Evolutionary conservation across 2,888 invertebrate species (phyloP).

Genomic region (Xestia c-nigrum): DNA sequence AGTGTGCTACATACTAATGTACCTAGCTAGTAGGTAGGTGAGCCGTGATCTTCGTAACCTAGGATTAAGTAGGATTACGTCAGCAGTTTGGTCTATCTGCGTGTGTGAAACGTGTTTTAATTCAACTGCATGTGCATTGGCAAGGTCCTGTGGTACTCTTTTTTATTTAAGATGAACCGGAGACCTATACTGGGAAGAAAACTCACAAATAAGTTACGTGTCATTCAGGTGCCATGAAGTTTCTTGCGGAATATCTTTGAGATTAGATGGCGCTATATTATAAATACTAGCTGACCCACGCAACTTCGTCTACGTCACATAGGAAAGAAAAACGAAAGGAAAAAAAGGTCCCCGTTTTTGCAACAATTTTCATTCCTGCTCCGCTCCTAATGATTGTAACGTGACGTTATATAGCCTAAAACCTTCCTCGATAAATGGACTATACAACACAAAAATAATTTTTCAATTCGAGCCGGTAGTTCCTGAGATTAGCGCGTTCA

Average conservation of each 20-base stretch:
- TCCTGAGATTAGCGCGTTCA: no score
- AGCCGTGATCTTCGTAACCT: constrained; percentile 60
- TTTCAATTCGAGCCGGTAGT: no score
- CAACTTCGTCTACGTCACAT: no score
- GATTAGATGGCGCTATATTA: background rate
- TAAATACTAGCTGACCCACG: no score
- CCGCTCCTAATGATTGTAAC: no score
- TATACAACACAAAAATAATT: no score
- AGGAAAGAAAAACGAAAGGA: no score
- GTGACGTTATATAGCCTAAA: no score
- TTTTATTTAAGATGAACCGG: background rate
- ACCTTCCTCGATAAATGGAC: no score
- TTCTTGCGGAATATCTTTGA: background rate
- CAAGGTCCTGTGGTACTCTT: background rate
- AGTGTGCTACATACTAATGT: background rate
- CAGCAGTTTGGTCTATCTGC: background rate
- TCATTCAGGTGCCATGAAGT: background rate
- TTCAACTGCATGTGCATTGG: background rate
- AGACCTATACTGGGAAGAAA: background rate
- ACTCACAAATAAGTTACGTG: background rate
- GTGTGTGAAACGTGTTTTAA: background rate
- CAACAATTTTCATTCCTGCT: no score
- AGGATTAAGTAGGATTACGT: constrained; percentile 52
- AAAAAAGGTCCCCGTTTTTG: no score
- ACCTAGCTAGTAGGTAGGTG: constrained; percentile 19